Conservation (phyloP, 2,797 vertebrate genomes). For the Eulemur rubriventer region DNA sequence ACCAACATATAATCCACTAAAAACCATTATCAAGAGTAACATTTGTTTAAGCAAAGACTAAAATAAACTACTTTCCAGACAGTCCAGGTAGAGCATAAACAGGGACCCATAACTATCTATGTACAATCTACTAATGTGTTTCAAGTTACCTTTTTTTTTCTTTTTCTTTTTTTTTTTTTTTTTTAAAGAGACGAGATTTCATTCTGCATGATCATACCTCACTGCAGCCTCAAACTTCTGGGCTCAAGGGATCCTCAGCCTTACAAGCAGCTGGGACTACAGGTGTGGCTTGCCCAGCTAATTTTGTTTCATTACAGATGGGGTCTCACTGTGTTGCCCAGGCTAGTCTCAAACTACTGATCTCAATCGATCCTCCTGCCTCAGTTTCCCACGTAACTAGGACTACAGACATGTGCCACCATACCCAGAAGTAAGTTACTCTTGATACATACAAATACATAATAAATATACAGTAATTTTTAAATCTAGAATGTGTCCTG, state of each 20-base stretch:
- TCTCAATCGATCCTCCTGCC: background rate
- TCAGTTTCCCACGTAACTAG: background rate
- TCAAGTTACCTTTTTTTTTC: background rate
- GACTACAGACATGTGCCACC: background rate
- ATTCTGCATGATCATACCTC: background rate
- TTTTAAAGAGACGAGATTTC: background rate
- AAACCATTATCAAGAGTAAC: slow-evolving; percentile 18
- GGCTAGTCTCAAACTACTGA: background rate
- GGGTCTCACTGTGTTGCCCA: background rate
- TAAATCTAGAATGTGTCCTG: background rate
- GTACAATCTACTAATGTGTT: background rate
- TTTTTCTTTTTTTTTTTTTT: background rate
- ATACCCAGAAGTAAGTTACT: background rate
- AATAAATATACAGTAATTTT: slow-evolving; percentile 10
- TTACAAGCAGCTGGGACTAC: background rate
- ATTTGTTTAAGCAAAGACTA: slow-evolving; percentile 43
- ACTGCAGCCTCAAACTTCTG: background rate
- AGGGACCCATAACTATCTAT: background rate
- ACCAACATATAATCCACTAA: background rate
- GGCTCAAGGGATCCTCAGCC: background rate
- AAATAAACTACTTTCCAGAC: slow-evolving; percentile 38
- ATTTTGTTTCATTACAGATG: background rate
- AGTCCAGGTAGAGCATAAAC: slow-evolving; percentile 30
- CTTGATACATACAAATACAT: slow-evolving; percentile 19
- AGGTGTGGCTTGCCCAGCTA: background rate